Evolutionary conservation across 2,888 invertebrate genomes (phyloP).

Genomic region (Fragum whitleyi): DNA sequence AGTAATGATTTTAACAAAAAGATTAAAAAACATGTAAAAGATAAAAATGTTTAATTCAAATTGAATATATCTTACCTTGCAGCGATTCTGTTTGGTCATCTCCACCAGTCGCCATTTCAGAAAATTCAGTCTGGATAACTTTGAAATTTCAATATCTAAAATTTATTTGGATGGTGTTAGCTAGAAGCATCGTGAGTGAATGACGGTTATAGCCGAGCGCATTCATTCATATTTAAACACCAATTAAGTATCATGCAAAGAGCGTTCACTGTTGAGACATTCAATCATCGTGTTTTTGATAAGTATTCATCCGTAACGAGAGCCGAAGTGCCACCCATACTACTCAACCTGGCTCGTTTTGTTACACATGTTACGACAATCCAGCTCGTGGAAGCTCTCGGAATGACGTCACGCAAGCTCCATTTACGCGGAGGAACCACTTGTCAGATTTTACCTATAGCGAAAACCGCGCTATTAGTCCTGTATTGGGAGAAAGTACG

Average conservation of each 20-base stretch:
- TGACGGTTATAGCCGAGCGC: neutral
- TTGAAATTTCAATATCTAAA: neutral
- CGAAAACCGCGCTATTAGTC: slow-evolving; percentile 9
- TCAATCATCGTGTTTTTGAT: too few relatives aligned
- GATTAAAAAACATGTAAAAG: too few relatives aligned
- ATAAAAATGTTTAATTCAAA: too few relatives aligned
- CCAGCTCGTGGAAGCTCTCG: neutral
- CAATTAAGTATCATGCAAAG: neutral
- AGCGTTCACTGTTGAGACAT: neutral
- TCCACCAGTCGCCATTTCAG: neutral
- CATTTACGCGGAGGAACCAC: neutral
- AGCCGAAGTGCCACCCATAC: neutral
- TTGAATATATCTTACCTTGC: neutral
- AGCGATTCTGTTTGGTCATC: neutral
- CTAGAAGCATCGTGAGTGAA: neutral
- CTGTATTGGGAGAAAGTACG: slow-evolving; percentile 5
- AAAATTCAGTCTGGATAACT: neutral
- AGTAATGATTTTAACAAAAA: too few relatives aligned
- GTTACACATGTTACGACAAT: neutral
- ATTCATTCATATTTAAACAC: slow-evolving; percentile 10
- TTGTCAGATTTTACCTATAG: slow-evolving; percentile 14
- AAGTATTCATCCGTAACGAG: neutral
- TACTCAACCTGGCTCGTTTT: neutral
- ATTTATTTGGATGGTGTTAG: slow-evolving; percentile 2
- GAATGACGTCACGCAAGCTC: slow-evolving; percentile 12